These are phyloP conservation scores for roundworm (Caenorhabditis elegans) DNA, from an alignment of 1,140 invertebrate genomes.

Conservation along the genomic window DNA sequence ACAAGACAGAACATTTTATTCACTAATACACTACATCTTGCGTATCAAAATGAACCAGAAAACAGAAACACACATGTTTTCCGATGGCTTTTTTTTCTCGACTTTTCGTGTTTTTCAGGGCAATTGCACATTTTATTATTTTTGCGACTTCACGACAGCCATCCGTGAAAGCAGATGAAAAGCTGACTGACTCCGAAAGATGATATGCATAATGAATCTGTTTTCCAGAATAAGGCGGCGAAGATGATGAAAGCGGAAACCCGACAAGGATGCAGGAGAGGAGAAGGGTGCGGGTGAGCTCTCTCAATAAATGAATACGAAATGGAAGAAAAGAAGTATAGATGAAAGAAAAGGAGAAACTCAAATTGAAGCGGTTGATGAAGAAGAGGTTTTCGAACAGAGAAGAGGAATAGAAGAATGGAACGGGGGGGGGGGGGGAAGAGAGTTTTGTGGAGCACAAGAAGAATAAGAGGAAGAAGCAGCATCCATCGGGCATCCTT, in stretches of 20 bases:
- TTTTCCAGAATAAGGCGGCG: neutral
- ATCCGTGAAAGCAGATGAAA: neutral
- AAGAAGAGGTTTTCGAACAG: neutral
- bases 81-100: neutral
- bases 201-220: conserved; percentile 15
- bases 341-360: neutral
- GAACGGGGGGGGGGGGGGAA: no score
- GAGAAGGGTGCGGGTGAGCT: neutral
- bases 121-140: conserved; percentile 30
- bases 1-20: no score
- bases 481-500: no score
- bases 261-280: neutral
- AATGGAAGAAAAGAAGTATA: neutral
- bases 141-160: neutral
- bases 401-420: neutral
- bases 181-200: neutral
- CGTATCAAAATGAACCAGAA: conserved; percentile 23
- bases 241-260: conserved; percentile 6
- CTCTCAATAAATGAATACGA: conserved; percentile 30
- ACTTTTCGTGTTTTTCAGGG: neutral
- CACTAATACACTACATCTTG: no score
- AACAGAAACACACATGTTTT: conserved; percentile 16
- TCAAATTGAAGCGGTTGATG: neutral
- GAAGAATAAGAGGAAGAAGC: no score
- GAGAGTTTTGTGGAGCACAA: neutral